Conservation (phyloP, 2,888 invertebrate species). For the Omphaloscelis lunosa region DNA sequence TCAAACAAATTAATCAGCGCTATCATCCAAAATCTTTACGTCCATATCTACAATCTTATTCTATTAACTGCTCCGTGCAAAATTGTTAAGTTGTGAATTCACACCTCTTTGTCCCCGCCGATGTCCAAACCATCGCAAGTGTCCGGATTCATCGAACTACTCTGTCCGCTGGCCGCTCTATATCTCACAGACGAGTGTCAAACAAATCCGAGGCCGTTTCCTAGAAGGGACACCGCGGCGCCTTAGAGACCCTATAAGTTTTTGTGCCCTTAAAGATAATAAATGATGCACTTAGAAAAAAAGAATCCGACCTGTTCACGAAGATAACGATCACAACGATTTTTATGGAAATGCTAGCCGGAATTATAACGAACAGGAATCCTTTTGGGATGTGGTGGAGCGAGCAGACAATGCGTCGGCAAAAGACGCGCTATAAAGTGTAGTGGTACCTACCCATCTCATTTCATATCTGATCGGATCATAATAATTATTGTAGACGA, state of each 20-base stretch:
- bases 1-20: conserved; percentile 31
- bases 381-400: conserved; percentile 88
- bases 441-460: conserved; percentile 68
- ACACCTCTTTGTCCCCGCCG: conserved; percentile 83
- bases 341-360: conserved; percentile 90
- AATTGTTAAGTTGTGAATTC: conserved; percentile 81
- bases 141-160: conserved; percentile 81
- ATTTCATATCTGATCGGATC: conserved; percentile 76
- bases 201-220: conserved; percentile 87
- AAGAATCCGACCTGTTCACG: conserved; percentile 89
- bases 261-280: conserved; percentile 89
- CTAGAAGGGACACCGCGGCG: conserved; percentile 89
- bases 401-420: conserved; percentile 90
- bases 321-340: conserved; percentile 89
- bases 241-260: conserved; percentile 87
- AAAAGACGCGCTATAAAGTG: conserved; percentile 75
- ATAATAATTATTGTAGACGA: conserved; percentile 65
- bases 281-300: conserved; percentile 89
- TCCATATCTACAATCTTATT: conserved; percentile 71
- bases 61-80: conserved; percentile 65
- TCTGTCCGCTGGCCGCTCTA: conserved; percentile 83
- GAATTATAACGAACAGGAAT: conserved; percentile 89
- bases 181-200: conserved; percentile 89
- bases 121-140: conserved; percentile 71
- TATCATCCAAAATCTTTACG: conserved; percentile 66